Base-by-base conservation (phyloP, 2,113 vertebrate genomes). In the Oreotrochilus melanogaster region DNA sequence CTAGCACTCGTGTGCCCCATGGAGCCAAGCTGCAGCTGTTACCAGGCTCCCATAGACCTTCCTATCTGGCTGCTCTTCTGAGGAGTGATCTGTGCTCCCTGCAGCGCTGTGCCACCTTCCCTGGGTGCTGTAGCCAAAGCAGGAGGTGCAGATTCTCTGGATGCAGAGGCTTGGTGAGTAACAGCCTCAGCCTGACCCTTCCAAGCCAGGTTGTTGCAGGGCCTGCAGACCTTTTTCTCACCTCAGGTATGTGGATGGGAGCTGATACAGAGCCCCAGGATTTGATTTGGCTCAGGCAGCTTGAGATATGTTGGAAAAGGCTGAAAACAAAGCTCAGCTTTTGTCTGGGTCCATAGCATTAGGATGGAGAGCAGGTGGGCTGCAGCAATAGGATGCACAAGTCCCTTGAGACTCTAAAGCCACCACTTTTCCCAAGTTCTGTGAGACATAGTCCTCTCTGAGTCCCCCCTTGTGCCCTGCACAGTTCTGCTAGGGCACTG, bases 1-100 rank as follows among this genome's bases (percentile, higher is more conserved):
- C 25, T 31, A 50, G 54, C 37, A 35, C 10, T 37, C 3, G 21
- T 13, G 75, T 86, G 78, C 51, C 88, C 83, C 8, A 0, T 6
- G 56, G 58, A 75, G 78, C 35, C 35, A 37, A 37, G 35, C 35
- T 37, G 35, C 35, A 94, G 95, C 73, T 3, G 61, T 94, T 95
- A 94, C 90, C 90, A 66, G 79, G 13, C 69, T 76, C 64, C 25
- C 69, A 15, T 92, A 92, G 86, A 72, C 94, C 72, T 90, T 86
- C 83, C 88, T 86, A 67, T 61, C 79, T 93, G 95, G 88, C 93
- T 88, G 78, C 90, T 74, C 67, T 81, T 88, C 75, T 66, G 86
- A 92, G 79, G 56, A 90, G 56, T 0, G 31, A 72, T 74, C 71
- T 43, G 1, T 1, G 0, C 42, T 82, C 70, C 39, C 88, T 4